Evolutionary conservation across 2,113 vertebrate genomes (phyloP).

Genomic region (Pitta sordida): DNA sequence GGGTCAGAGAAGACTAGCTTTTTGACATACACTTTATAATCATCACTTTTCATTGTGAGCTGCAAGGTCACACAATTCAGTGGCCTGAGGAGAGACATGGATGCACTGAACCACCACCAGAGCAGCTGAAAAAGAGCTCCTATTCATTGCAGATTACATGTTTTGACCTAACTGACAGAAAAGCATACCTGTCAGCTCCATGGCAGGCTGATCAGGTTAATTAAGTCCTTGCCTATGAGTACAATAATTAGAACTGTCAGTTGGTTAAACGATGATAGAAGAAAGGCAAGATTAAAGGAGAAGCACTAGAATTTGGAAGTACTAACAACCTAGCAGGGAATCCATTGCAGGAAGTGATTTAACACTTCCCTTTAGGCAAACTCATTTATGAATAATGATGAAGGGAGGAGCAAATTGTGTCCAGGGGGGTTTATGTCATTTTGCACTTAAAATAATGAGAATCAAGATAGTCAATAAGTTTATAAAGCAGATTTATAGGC

Average conservation of each 20-base stretch:
- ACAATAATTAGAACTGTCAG: constrained; percentile 56
- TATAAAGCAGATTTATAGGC: not conserved
- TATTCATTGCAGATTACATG: constrained; percentile 59
- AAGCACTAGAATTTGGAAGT: not conserved
- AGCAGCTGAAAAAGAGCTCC: constrained; percentile 45
- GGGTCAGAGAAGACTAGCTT: constrained; percentile 47
- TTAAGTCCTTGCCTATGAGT: constrained; percentile 52
- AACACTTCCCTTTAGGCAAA: not conserved
- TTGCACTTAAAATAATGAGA: not conserved
- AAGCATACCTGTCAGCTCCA: constrained; percentile 65
- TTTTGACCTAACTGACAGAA: constrained; percentile 48
- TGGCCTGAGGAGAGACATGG: constrained; percentile 56
- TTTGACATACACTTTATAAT: constrained; percentile 46
- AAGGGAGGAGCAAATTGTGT: not conserved
- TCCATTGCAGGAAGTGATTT: not conserved
- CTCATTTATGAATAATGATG: not conserved
- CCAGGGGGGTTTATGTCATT: not conserved
- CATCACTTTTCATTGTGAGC: constrained; percentile 27
- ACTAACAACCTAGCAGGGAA: not conserved
- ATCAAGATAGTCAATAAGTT: not conserved
- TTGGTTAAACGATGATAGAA: constrained; percentile 20
- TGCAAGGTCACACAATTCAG: constrained; percentile 49
- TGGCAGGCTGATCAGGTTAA: constrained; percentile 63
- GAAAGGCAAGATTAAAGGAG: constrained; percentile 31
- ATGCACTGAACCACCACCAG: constrained; percentile 50